Evolutionary conservation across 2,888 invertebrate genomes (phyloP), one percentile per base, ranked within the genome.

Genomic region (Physocephala rufipes): DNA sequence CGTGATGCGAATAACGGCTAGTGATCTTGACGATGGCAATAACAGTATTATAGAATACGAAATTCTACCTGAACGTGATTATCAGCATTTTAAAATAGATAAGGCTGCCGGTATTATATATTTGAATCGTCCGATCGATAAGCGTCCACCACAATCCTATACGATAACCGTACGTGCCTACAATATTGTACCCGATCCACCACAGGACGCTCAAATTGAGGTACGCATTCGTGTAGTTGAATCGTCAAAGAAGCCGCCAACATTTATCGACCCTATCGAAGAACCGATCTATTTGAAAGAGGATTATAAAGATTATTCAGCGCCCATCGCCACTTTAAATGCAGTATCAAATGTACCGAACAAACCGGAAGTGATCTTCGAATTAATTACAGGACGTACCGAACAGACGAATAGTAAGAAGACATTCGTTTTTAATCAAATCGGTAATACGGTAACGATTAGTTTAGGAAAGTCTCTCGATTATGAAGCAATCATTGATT

Each of bases 1-100:
- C 82, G 94, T 96, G 74, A 94, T 95, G 93, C 89, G 94, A 83
- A 93, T 96, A 83, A 95, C 96, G 73, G 96, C 96, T 19, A 95
- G 95, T 43, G 96, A 96, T 85, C 92, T 95, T 77, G 97, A 97
- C 82, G 94, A 95, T 81, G 95, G 96, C 16, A 91, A 93, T 82
- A 98, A 98, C 87, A 95, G 96, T 72, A 91, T 92, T 78, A 90
- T 97, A 15, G 89, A 90, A 74, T 97, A 96, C 77, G 83, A 84
- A 77, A 82, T 84, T 43, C 82, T 86, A 63, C 79, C 86, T 63
- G 87, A 88, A 45, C 87, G 87, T 67, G 87, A 89, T 79, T 83
- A 85, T 76, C 89, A 90, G 13, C 95, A 93, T 85, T 97, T 97
- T 85, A 89, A 89, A 75, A 94, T 97, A 76, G 93, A 95, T 82